phyloP scores from a whole-genome alignment of 2,113 vertebrate species.

The Podarcis muralis region DNA sequence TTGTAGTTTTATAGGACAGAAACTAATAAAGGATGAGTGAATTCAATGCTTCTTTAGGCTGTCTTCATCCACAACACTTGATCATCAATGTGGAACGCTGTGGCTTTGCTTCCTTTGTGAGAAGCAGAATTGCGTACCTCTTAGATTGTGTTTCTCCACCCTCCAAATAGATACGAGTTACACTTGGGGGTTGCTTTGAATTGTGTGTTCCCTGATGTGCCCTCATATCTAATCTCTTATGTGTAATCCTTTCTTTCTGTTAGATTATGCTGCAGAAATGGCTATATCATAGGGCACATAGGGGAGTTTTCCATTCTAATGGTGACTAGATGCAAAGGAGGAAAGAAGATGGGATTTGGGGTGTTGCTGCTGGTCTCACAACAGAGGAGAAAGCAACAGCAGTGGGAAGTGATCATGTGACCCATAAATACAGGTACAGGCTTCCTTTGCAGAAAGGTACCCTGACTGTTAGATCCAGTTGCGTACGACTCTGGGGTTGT shows the following conservation, averaged over 20 bases:
- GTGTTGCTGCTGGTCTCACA: background rate
- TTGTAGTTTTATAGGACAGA: slow-evolving; percentile 28
- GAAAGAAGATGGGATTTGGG: background rate
- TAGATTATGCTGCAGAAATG: background rate
- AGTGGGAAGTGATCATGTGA: background rate
- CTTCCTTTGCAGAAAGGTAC: background rate
- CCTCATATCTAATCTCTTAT: background rate
- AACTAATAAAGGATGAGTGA: slow-evolving; percentile 34
- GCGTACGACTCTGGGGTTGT: no score
- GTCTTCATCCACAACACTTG: background rate
- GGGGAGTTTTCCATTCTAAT: background rate
- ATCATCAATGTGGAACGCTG: background rate
- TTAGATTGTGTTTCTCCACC: background rate
- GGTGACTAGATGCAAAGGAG: background rate
- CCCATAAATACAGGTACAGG: background rate
- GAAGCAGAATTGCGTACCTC: background rate
- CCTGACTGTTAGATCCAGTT: no score
- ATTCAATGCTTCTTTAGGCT: background rate
- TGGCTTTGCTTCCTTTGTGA: background rate
- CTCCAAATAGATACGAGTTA: no score
- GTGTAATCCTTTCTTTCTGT: background rate
- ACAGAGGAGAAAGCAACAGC: background rate
- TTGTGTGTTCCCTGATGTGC: background rate
- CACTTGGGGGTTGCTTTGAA: background rate
- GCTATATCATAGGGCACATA: background rate